phyloP scores from a whole-genome alignment of 1,140 invertebrate species.

The Cheumatopsyche charites region DNA sequence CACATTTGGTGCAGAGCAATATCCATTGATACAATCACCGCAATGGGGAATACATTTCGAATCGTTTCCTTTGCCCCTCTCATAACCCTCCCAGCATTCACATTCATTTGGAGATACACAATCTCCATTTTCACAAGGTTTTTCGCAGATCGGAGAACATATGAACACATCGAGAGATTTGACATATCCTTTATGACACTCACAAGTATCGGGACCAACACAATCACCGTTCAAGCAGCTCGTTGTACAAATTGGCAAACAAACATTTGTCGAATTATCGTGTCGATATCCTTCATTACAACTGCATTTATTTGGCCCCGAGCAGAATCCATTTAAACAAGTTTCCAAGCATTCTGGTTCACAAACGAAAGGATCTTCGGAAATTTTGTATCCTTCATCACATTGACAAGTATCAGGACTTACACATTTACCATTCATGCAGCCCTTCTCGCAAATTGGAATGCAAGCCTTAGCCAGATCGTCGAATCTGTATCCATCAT shows the following conservation, averaged over 20 bases:
- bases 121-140: neutral
- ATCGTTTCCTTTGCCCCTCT: neutral
- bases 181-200: slow-evolving; percentile 52
- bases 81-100: slow-evolving; percentile 43
- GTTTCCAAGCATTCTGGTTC: slow-evolving; percentile 51
- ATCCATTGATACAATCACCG: neutral
- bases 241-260: slow-evolving; percentile 58
- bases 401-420: slow-evolving; percentile 50
- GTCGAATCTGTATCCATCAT: slow-evolving; percentile 49
- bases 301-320: slow-evolving; percentile 60
- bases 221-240: slow-evolving; percentile 59
- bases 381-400: slow-evolving; percentile 47
- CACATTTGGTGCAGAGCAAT: slow-evolving; percentile 52
- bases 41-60: neutral
- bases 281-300: slow-evolving; percentile 63
- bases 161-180: neutral
- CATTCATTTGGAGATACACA: slow-evolving; percentile 50
- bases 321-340: slow-evolving; percentile 61
- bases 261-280: slow-evolving; percentile 52
- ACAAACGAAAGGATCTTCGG: neutral
- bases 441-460: slow-evolving; percentile 51
- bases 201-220: slow-evolving; percentile 60
- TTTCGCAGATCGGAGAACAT: slow-evolving; percentile 35
- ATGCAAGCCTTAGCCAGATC: slow-evolving; percentile 50
- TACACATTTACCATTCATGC: slow-evolving; percentile 30